Conservation (phyloP, 2,113 vertebrate species). For the Lagopus leucura region DNA sequence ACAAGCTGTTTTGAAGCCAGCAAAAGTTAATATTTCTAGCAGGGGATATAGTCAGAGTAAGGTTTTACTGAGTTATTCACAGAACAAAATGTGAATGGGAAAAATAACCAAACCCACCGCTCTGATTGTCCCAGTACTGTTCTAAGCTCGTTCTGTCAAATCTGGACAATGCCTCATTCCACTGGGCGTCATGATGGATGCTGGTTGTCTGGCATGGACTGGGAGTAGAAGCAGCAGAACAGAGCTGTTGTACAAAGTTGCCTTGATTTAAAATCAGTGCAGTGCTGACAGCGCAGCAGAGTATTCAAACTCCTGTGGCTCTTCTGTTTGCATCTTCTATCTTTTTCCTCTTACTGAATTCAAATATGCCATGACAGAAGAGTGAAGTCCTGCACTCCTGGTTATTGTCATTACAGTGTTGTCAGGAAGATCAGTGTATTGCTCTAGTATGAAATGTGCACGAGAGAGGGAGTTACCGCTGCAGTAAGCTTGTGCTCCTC, state of each 20-base stretch:
- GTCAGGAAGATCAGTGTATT: not conserved
- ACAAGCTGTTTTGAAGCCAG: slow-evolving; percentile 8
- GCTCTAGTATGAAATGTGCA: not conserved
- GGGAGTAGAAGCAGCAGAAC: not conserved
- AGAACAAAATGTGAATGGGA: not conserved
- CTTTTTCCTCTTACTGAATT: not conserved
- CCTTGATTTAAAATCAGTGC: not conserved
- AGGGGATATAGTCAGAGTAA: not conserved
- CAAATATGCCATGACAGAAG: not conserved
- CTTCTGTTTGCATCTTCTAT: not conserved
- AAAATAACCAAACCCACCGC: not conserved
- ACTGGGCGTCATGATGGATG: not conserved
- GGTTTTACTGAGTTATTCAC: not conserved
- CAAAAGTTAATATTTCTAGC: slow-evolving; percentile 2
- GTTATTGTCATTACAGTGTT: not conserved
- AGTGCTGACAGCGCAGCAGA: not conserved
- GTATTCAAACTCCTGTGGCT: not conserved
- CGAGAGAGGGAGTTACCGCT: slow-evolving; percentile 3
- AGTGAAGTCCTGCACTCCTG: not conserved
- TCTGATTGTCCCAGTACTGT: not conserved
- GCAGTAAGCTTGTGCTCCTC: not conserved
- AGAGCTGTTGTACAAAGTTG: not conserved
- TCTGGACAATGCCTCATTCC: not conserved
- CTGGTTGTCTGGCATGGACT: not conserved
- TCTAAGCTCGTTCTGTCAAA: not conserved